A percentile compares a stretch with the other conserved stretches of the same genome.
These are phyloP conservation scores for Menura novaehollandiae DNA, from an alignment of 2,113 vertebrate genomes.

Conservation along the genomic window DNA sequence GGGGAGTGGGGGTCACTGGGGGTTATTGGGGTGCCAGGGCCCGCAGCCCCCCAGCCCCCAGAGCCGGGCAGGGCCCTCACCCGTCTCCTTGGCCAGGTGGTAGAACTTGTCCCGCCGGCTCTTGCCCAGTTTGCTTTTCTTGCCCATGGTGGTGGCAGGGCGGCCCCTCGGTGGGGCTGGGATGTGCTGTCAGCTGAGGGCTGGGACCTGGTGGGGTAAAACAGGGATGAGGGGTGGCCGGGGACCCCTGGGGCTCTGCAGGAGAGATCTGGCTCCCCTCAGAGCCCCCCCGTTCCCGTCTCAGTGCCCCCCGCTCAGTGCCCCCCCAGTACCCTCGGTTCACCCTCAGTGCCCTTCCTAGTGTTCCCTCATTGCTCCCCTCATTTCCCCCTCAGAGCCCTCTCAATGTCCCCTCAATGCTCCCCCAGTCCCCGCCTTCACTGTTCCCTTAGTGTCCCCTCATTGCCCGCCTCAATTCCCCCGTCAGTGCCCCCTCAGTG, in stretches of 20 bases:
- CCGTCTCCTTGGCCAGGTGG: conserved; percentile 94
- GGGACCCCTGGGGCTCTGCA: neutral
- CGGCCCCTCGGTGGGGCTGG: rapidly evolving
- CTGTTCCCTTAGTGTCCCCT: no score
- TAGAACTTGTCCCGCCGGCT: conserved; percentile 94
- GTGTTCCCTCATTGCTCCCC: no score
- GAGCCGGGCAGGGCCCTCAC: conserved; percentile 48
- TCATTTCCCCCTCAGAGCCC: neutral
- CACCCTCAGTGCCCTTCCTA: no score
- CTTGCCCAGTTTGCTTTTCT: conserved; percentile 93
- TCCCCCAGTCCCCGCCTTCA: no score
- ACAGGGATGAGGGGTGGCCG: rapidly evolving
- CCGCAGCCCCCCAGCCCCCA: rapidly evolving
- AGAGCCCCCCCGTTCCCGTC: neutral
- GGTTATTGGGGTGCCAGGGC: rapidly evolving
- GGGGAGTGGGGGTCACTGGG: rapidly evolving
- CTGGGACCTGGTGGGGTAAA: neutral
- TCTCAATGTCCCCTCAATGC: neutral
- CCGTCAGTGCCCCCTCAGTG: neutral
- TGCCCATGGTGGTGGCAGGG: conserved; percentile 77
- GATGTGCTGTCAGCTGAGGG: neutral
- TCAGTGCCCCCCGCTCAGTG: no score
- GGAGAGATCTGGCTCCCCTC: neutral
- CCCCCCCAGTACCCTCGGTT: no score
- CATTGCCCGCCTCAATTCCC: neutral